phyloP scores from a whole-genome alignment of 2,888 invertebrate species.

The Heteromurus nitidus region DNA sequence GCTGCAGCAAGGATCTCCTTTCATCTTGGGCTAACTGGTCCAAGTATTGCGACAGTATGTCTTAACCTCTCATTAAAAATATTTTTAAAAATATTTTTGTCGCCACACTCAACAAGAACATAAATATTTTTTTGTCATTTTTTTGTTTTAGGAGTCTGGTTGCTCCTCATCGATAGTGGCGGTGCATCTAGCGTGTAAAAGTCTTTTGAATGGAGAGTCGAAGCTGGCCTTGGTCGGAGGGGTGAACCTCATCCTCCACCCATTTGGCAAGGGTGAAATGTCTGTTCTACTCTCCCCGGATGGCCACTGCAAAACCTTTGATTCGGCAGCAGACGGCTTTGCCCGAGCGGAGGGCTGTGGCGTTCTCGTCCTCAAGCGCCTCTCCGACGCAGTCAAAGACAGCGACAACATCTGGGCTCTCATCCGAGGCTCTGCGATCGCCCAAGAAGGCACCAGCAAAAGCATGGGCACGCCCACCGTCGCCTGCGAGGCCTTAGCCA shows the following conservation, averaged over 20 bases:
- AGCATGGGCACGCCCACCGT: slow-evolving; percentile 73
- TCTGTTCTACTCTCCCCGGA: slow-evolving; percentile 68
- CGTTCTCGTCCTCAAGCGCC: slow-evolving; percentile 53
- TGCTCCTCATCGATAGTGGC: slow-evolving; percentile 59
- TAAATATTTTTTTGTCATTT: neutral
- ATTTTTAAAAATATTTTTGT: too few relatives aligned
- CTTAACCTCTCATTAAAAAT: neutral
- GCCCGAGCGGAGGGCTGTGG: slow-evolving; percentile 61
- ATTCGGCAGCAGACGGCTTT: slow-evolving; percentile 55
- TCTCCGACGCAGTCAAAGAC: slow-evolving; percentile 31
- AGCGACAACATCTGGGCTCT: slow-evolving; percentile 69
- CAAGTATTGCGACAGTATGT: slow-evolving; percentile 47
- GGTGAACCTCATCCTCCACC: slow-evolving; percentile 62
- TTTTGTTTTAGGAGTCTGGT: slow-evolving; percentile 31
- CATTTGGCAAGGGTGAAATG: neutral
- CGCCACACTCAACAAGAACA: neutral
- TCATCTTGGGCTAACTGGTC: slow-evolving; percentile 45
- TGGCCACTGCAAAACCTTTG: slow-evolving; percentile 61
- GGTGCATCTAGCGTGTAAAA: slow-evolving; percentile 39
- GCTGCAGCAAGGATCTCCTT: slow-evolving; percentile 8
- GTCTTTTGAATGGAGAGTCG: slow-evolving; percentile 29
- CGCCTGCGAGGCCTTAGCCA: slow-evolving; percentile 27
- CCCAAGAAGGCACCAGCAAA: slow-evolving; percentile 74
- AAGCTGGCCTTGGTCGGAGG: slow-evolving; percentile 55
- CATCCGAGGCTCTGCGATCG: slow-evolving; percentile 73